A percentile compares a stretch with the other conserved stretches of the same genome.
Conservation (phyloP, 1,140 invertebrate genomes). For the Monomorium pharaonis region DNA sequence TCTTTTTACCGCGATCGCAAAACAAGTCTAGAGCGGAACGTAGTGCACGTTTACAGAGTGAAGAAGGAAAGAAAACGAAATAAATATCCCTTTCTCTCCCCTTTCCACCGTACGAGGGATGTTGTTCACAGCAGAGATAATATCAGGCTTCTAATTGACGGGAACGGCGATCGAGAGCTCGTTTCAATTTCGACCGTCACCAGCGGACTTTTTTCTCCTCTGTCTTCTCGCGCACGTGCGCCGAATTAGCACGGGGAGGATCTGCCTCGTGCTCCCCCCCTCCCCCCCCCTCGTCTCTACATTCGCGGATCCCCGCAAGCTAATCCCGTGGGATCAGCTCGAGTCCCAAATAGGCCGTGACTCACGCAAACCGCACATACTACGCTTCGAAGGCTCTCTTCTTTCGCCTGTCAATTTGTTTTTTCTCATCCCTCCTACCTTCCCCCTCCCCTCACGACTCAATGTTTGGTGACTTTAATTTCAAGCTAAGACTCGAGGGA, state of each 20-base stretch:
- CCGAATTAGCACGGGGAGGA: slow-evolving; percentile 73
- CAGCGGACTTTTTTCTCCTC: slow-evolving; percentile 28
- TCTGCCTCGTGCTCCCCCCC: slow-evolving; percentile 25
- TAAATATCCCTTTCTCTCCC: too few species aligned
- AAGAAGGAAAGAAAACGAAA: not conserved
- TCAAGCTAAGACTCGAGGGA: not conserved
- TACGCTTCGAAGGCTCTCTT: slow-evolving; percentile 21
- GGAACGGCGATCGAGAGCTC: slow-evolving; percentile 43
- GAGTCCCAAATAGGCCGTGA: slow-evolving; percentile 56
- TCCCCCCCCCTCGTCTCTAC: not conserved
- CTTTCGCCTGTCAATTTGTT: slow-evolving; percentile 12
- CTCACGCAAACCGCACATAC: slow-evolving; percentile 64
- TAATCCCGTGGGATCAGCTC: slow-evolving; percentile 63
- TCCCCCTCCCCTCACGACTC: not conserved
- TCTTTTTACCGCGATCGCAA: slow-evolving; percentile 36
- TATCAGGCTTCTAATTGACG: slow-evolving; percentile 28
- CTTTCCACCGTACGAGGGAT: too few species aligned
- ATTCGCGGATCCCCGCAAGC: slow-evolving; percentile 35
- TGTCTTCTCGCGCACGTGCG: slow-evolving; percentile 75
- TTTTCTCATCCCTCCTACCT: not conserved
- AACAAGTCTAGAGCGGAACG: slow-evolving; percentile 11
- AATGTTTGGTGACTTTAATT: slow-evolving; percentile 19
- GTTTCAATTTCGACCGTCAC: slow-evolving; percentile 64
- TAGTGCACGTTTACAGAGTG: not conserved
- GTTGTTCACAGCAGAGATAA: slow-evolving; percentile 25